Evolutionary conservation across 2,888 invertebrate species (phyloP).

Genomic region (Caenorhabditis doughertyi): DNA sequence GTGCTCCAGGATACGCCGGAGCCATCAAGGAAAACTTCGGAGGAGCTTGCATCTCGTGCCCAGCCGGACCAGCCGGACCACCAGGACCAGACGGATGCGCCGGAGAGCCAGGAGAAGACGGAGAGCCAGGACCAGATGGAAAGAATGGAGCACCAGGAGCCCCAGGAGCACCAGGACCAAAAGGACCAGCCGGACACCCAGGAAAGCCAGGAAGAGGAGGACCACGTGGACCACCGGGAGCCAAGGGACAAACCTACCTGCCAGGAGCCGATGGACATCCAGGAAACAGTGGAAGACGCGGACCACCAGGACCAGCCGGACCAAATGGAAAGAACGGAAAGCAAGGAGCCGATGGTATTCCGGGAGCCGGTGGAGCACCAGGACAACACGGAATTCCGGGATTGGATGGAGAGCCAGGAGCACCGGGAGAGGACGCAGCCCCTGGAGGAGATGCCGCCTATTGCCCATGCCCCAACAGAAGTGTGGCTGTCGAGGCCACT

Average conservation of each 20-base stretch:
- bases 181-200: conserved; percentile 46
- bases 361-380: conserved; percentile 66
- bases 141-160: conserved; percentile 45
- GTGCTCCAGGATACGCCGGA: conserved; percentile 34
- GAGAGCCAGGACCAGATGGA: conserved; percentile 49
- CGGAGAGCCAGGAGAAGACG: conserved; percentile 57
- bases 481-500: conserved; percentile 50
- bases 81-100: conserved; percentile 64
- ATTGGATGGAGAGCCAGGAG: conserved; percentile 63
- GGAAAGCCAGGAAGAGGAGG: conserved; percentile 58
- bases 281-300: conserved; percentile 61
- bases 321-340: conserved; percentile 58
- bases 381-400: conserved; percentile 65
- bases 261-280: conserved; percentile 64
- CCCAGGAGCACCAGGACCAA: conserved; percentile 33
- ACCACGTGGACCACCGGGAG: conserved; percentile 48
- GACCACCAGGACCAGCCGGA: conserved; percentile 63
- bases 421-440: conserved; percentile 62
- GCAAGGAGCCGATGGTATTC: conserved; percentile 61
- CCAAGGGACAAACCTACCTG: conserved; percentile 61
- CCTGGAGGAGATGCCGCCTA: conserved; percentile 65
- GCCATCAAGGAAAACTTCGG: conserved; percentile 52
- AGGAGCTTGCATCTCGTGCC: conserved; percentile 54
- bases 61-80: conserved; percentile 64
- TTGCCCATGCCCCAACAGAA: conserved; percentile 63